These are phyloP conservation scores for Strigamia transsilvanica DNA, from an alignment of 2,888 invertebrate species.

Conservation along the genomic window DNA sequence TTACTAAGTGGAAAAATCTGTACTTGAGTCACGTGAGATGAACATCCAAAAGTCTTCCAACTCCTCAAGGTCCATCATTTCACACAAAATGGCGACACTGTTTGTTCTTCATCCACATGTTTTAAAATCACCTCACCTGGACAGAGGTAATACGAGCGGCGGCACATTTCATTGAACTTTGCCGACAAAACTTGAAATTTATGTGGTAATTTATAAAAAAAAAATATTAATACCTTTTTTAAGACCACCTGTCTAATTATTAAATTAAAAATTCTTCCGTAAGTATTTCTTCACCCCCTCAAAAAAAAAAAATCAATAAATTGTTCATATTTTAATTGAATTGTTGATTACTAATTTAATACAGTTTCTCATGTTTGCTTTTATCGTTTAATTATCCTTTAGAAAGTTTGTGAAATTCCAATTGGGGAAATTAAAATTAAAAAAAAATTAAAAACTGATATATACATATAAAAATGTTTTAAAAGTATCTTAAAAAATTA, in stretches of 20 bases:
- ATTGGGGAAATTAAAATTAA: neutral
- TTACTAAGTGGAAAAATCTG: constrained; percentile 48
- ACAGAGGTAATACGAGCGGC: constrained; percentile 8
- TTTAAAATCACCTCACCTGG: constrained; percentile 32
- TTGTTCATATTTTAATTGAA: neutral
- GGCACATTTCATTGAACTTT: constrained; percentile 44
- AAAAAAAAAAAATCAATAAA: constrained; percentile 32
- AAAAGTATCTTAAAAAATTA: constrained; percentile 12
- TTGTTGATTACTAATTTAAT: neutral
- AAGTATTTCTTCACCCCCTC: neutral
- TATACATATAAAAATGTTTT: neutral
- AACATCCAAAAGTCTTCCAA: constrained; percentile 32
- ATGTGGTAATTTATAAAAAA: constrained; percentile 44
- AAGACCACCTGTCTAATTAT: constrained; percentile 34
- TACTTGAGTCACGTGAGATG: constrained; percentile 37
- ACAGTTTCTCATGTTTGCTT: neutral
- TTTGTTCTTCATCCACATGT: constrained; percentile 37
- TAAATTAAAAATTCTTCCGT: constrained; percentile 33
- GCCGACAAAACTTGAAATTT: constrained; percentile 40
- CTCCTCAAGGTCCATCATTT: constrained; percentile 47
- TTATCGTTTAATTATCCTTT: constrained; percentile 1
- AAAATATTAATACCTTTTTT: constrained; percentile 22
- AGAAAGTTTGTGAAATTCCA: neutral
- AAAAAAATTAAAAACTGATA: neutral
- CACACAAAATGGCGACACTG: constrained; percentile 37